Base-by-base conservation (phyloP, 1,140 invertebrate genomes). In the Sitodiplosis mosellana region DNA sequence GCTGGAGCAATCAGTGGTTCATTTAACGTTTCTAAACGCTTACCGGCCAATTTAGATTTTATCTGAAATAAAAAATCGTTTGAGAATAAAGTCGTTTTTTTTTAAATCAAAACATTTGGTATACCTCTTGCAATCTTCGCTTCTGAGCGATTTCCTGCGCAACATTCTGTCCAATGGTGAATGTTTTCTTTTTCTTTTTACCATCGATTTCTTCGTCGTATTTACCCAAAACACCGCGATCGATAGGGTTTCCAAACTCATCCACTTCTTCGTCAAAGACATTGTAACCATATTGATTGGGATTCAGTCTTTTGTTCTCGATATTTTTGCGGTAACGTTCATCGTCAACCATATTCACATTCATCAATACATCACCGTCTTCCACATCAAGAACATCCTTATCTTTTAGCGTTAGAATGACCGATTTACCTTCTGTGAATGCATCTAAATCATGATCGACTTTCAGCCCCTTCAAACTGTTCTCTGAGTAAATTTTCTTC, bases 191-290 rank as follows among this genome's bases (percentile, higher is more conserved):
- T 56, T 84, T 81, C 52, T 77, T 74, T 36, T 65, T 64, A 2
- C 87, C 88, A 42, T 85, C 78, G 40, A 98, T 83, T 66, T 96
- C 91, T 60, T 96, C 92, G 66, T 98, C 91, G 66, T 99, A 99
- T 70, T 99, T 96, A 49, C 78, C 69, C 7, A 99, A 71, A 17
- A 93, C 60, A 57, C 74, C 59, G 67, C 80, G 71, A 60, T 79
- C 56, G 65, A 75, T 67, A 53, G 80, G 69, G 59, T 83, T 74
- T 47, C 87, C 87, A 61, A 77, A 76, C 56, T 88, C 80, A 67
- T 92, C 87, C 46, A 77, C 77, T 57, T 91, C 81, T 54, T 83
- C 78, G 49, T 94, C 87, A 59, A 87, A 78, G 33, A 89, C 83
- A 61, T 93, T 87, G 59, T 89, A 94, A 2, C 86, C 84, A 59